Evolutionary conservation across 2,888 invertebrate genomes (phyloP).

Genomic region (Andrena camellia): DNA sequence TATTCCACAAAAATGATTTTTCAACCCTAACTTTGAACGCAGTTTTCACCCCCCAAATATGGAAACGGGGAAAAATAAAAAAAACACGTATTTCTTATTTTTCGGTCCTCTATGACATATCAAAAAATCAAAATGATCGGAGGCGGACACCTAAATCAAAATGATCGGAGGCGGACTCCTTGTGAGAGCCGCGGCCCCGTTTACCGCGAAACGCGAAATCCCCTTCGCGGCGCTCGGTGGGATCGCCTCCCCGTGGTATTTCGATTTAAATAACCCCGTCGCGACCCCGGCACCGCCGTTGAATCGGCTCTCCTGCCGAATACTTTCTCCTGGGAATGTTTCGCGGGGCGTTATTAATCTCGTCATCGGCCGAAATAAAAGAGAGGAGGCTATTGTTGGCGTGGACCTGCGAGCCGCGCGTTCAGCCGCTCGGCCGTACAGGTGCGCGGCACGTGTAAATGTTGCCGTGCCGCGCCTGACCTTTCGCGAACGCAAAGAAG

Average conservation of each 20-base stretch:
- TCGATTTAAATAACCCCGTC: slow-evolving; percentile 52
- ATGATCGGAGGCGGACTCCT: too few relatives aligned
- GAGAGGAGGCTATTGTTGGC: slow-evolving; percentile 55
- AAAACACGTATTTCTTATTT: too few relatives aligned
- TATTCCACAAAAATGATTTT: too few relatives aligned
- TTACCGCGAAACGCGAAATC: slow-evolving; percentile 28
- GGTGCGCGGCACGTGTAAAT: slow-evolving; percentile 39
- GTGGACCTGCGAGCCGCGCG: slow-evolving; percentile 5
- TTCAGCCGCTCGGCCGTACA: slow-evolving; percentile 9
- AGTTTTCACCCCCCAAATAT: too few relatives aligned
- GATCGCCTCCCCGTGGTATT: slow-evolving; percentile 56
- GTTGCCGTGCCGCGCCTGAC: slow-evolving; percentile 32
- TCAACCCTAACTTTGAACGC: too few relatives aligned
- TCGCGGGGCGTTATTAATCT: slow-evolving; percentile 70
- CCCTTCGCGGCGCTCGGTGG: slow-evolving; percentile 12
- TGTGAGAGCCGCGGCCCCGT: neutral
- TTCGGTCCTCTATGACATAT: too few relatives aligned
- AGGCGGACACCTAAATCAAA: too few relatives aligned
- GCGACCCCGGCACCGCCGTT: slow-evolving; percentile 31
- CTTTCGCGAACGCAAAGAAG: slow-evolving; percentile 38
- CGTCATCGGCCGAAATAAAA: slow-evolving; percentile 65
- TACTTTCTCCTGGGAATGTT: slow-evolving; percentile 66
- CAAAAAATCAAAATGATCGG: too few relatives aligned
- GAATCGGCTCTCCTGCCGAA: slow-evolving; percentile 46
- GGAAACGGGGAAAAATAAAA: too few relatives aligned